Evolutionary conservation across 2,113 vertebrate genomes (phyloP), one percentile per base, ranked within the genome.

Genomic region (Pogona vitticeps): DNA sequence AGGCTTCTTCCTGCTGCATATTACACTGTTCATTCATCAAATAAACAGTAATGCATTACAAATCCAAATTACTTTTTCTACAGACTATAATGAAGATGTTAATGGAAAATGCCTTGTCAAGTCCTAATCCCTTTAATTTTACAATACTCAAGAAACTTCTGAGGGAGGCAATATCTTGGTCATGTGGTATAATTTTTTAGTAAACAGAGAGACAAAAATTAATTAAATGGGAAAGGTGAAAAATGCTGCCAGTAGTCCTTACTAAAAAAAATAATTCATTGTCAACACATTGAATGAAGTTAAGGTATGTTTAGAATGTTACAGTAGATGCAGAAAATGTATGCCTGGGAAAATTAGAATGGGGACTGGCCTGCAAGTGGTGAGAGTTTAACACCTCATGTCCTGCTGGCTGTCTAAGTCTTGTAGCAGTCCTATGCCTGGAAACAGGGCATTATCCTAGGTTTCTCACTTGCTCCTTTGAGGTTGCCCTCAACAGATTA

Each of bases 1-100:
- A 21, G n/a, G n/a, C 70, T 76, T 87, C 33, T 20, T n/a, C 36
- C 88, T 33, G 72, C 88, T 73, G 83, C 12, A 88, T 80, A 88
- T 84, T 80, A 65, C 83, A 88, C 46, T 73, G 89, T 38, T 90
- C 3, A 82, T 93, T 92, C 82, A 12, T 72, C 18, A 82, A 92
- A 84, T 80, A 92, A 81, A 88, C 12, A 88, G 21, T 31, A 85
- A 63, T 67, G 21, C 38, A 75, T 91, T 93, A 91, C 26, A 90
- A 92, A 86, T 79, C 73, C 83, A 91, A 91, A 91, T 94, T 79
- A 79, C 65, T 91, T 88, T 88, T 92, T 85, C 81, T 86, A 42
- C 58, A 89, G 67, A 90, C 86, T 83, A 94, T 89, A 93, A 94
- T 76, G 40, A 93, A 78, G 46, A 92, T 82, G 73, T 87, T 89